phyloP scores from a whole-genome alignment of 2,113 vertebrate species.

The Siphamia tubifer region DNA sequence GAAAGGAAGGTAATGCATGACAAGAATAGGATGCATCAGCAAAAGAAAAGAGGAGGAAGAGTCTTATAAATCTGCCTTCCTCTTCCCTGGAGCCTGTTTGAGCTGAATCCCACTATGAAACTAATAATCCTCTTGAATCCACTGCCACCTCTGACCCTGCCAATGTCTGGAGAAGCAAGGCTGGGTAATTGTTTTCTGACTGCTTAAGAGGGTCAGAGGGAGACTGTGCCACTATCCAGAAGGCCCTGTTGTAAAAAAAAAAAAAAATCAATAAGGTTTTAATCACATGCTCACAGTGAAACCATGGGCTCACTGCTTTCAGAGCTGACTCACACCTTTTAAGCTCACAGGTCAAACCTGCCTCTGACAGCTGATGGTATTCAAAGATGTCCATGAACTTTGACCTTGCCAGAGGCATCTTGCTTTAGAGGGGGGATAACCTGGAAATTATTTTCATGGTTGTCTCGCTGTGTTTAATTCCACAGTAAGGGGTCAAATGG shows the following conservation, averaged over 20 bases:
- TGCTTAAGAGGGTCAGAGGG: conserved; percentile 43
- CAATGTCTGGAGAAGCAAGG: conserved; percentile 39
- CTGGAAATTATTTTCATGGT: not conserved
- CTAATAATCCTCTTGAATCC: conserved; percentile 61
- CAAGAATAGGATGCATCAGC: not conserved
- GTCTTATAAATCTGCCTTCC: not conserved
- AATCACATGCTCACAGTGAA: conserved; percentile 21
- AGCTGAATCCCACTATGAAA: conserved; percentile 51
- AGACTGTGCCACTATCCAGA: not conserved
- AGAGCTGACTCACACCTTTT: not conserved
- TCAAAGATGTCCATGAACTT: conserved; percentile 8
- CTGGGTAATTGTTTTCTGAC: conserved; percentile 63
- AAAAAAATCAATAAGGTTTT: conserved; percentile 57
- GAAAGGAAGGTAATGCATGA: not conserved
- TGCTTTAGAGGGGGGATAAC: conserved; percentile 8
- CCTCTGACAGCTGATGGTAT: not conserved
- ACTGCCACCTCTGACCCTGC: conserved; percentile 47
- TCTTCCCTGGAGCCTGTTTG: conserved; percentile 25
- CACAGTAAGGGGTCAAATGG: not conserved
- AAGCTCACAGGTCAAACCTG: not conserved
- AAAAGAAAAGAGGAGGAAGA: not conserved
- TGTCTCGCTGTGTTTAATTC: not conserved
- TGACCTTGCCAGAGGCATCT: not conserved
- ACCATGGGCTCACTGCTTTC: not conserved
- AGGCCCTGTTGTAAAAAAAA: conserved; percentile 33